Conservation (phyloP, 2,888 invertebrate genomes). For the Empis stercorea region DNA sequence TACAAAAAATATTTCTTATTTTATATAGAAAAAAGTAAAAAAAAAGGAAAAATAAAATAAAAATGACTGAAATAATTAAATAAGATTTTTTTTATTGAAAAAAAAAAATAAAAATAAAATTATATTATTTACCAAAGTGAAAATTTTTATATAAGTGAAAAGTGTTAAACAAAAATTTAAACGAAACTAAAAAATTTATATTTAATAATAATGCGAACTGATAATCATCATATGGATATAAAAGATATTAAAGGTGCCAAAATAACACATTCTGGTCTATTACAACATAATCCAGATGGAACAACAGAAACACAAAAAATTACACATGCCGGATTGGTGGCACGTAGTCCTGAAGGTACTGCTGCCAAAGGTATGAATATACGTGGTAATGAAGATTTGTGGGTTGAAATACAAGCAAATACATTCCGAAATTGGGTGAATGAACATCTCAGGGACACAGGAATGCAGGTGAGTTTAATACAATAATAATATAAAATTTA, state of each 20-base stretch:
- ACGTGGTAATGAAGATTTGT: conserved; percentile 86
- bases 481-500: neutral
- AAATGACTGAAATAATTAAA: too few species aligned
- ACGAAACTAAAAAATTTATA: too few species aligned
- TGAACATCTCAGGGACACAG: conserved; percentile 66
- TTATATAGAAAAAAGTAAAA: too few species aligned
- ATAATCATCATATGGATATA: conserved; percentile 26
- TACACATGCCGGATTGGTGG: conserved; percentile 69
- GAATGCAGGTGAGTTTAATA: conserved; percentile 45
- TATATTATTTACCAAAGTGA: too few species aligned
- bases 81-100: too few species aligned
- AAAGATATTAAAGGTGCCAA: conserved; percentile 40
- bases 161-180: too few species aligned
- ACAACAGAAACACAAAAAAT: conserved; percentile 45
- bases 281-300: conserved; percentile 46
- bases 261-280: conserved; percentile 44
- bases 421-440: conserved; percentile 98
- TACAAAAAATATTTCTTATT: too few species aligned
- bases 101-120: too few species aligned
- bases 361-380: conserved; percentile 93
- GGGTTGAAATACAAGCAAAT: conserved; percentile 93
- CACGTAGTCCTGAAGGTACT: conserved; percentile 84
- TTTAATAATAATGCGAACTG: too few species aligned
- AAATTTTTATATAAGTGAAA: too few species aligned
- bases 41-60: too few species aligned